Conservation (phyloP, 2,888 invertebrate genomes). For the Athalia circularis region DNA sequence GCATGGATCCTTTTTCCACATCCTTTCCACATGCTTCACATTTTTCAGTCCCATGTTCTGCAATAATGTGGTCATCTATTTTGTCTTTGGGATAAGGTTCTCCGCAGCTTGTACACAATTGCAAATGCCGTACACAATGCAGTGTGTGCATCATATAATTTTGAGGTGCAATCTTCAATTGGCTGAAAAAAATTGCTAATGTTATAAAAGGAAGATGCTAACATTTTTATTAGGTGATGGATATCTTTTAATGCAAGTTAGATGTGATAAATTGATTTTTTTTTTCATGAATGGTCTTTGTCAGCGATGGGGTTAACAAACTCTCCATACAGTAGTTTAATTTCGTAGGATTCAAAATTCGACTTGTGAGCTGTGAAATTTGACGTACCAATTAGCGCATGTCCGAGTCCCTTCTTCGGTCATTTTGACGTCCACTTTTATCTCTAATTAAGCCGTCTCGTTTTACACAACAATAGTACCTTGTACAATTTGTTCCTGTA, state of each 20-base stretch:
- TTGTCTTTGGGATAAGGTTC: slow-evolving; percentile 80
- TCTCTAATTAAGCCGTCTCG: too few relatives aligned
- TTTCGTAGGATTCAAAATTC: slow-evolving; percentile 53
- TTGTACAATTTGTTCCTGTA: too few relatives aligned
- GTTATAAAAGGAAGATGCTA: not conserved
- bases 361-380: slow-evolving; percentile 31
- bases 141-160: slow-evolving; percentile 84
- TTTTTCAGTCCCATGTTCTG: slow-evolving; percentile 27
- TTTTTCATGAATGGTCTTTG: not conserved
- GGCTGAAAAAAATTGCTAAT: slow-evolving; percentile 75
- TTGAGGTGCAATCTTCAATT: slow-evolving; percentile 80
- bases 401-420: slow-evolving; percentile 74
- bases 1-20: slow-evolving; percentile 17
- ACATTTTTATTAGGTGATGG: not conserved
- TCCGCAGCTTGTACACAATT: slow-evolving; percentile 81
- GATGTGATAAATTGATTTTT: not conserved
- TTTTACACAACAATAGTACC: too few relatives aligned
- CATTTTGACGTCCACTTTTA: slow-evolving; percentile 30
- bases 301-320: not conserved
- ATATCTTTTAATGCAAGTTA: slow-evolving; percentile 41
- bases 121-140: slow-evolving; percentile 82
- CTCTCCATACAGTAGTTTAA: not conserved
- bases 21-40: not conserved
- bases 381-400: slow-evolving; percentile 77
- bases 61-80: slow-evolving; percentile 77